A percentile compares a stretch with the other conserved stretches of the same genome.
These are phyloP conservation scores for Microcebus jonahi DNA, from an alignment of 2,113 vertebrate genomes.

Conservation along the genomic window DNA sequence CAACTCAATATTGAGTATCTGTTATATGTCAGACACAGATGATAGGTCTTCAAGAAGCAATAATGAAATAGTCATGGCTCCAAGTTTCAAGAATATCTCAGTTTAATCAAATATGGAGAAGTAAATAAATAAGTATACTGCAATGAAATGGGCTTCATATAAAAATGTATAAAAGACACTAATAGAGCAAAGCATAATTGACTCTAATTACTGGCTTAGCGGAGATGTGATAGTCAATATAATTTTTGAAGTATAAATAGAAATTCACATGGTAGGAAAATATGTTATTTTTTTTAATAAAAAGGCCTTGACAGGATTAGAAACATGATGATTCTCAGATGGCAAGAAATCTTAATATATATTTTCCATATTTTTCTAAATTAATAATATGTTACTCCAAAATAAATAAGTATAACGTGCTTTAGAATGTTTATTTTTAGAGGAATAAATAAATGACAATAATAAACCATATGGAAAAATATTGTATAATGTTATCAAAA, in stretches of 20 bases:
- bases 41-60: neutral
- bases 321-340: neutral
- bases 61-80: neutral
- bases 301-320: neutral
- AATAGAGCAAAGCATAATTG: neutral
- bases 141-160: neutral
- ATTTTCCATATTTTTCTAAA: neutral
- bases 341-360: neutral
- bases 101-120: neutral
- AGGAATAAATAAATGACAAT: neutral
- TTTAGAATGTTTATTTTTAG: neutral
- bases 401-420: neutral
- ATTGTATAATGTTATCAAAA: neutral
- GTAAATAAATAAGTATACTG: neutral
- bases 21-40: neutral
- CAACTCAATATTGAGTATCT: neutral
- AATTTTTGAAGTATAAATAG: neutral
- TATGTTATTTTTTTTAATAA: neutral
- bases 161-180: neutral
- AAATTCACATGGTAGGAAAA: neutral
- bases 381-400: neutral
- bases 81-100: neutral
- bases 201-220: neutral
- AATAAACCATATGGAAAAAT: neutral
- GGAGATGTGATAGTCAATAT: neutral